Percentiles rank a stretch among this genome's conserved stretches.
Evolutionary conservation across 2,888 invertebrate genomes (phyloP).

Genomic region (Zaprionus obscuricornis): DNA sequence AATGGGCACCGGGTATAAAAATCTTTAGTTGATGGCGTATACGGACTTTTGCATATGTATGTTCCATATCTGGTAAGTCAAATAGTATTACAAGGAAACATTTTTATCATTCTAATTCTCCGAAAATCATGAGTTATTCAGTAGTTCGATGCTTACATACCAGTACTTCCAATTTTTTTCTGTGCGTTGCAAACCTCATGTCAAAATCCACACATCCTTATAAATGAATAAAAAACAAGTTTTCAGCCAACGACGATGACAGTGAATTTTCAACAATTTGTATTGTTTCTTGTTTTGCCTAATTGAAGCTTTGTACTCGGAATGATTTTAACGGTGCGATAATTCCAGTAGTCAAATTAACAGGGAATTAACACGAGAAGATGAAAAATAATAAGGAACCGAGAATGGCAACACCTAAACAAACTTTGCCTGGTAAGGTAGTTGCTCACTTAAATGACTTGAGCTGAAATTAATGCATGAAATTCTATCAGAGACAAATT

Average conservation of each 20-base stretch:
- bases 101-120: too few species aligned
- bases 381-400: neutral
- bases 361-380: neutral
- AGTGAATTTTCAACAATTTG: conserved; percentile 43
- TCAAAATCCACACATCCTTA: too few species aligned
- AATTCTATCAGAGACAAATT: conserved; percentile 61
- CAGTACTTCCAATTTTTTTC: too few species aligned
- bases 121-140: too few species aligned
- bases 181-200: too few species aligned
- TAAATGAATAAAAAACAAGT: too few species aligned
- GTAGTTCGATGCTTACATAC: too few species aligned
- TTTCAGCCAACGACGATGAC: conserved; percentile 27
- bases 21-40: too few species aligned
- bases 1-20: too few species aligned
- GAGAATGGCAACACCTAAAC: conserved; percentile 37
- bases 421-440: conserved; percentile 36
- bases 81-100: too few species aligned
- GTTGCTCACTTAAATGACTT: conserved; percentile 50
- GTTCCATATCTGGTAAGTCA: too few species aligned
- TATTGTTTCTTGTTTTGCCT: conserved; percentile 52
- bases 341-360: conserved; percentile 32
- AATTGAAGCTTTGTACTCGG: conserved; percentile 74
- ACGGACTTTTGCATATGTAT: too few species aligned
- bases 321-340: conserved; percentile 63
- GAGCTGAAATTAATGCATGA: conserved; percentile 46